Percentiles rank a stretch among this genome's conserved stretches.
Evolutionary conservation across 1,140 invertebrate genomes (phyloP).

Genomic region (Stegodyphus mimosarum): DNA sequence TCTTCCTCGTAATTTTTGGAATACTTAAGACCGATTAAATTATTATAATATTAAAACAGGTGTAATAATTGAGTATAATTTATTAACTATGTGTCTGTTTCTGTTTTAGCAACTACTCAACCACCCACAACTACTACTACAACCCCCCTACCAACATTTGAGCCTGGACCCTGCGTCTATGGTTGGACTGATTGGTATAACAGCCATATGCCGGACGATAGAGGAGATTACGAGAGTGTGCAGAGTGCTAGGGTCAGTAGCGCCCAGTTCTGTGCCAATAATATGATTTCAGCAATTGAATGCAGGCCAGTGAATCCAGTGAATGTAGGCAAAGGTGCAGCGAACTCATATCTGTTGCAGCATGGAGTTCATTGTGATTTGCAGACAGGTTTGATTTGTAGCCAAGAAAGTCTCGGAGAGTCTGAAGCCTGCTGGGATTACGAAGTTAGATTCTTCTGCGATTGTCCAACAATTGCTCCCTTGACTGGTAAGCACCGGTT

Average conservation of each 20-base stretch:
- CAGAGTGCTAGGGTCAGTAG: constrained; percentile 34
- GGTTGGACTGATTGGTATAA: constrained; percentile 67
- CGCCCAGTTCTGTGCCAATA: constrained; percentile 65
- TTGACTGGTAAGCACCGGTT: constrained; percentile 24
- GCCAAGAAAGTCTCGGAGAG: not conserved
- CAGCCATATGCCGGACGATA: constrained; percentile 63
- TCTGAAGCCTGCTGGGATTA: constrained; percentile 67
- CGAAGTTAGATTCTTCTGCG: constrained; percentile 69
- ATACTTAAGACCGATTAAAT: too few relatives aligned
- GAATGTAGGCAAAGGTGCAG: constrained; percentile 43
- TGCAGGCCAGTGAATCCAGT: constrained; percentile 64
- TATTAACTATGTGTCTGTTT: too few relatives aligned
- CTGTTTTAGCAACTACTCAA: too few relatives aligned
- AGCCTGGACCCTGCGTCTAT: constrained; percentile 56
- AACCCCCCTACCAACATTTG: constrained; percentile 4
- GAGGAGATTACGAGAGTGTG: constrained; percentile 53
- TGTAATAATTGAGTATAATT: too few relatives aligned
- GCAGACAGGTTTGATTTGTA: constrained; percentile 62
- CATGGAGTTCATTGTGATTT: constrained; percentile 65
- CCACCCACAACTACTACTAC: not conserved
- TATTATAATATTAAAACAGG: too few relatives aligned
- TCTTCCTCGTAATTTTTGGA: too few relatives aligned
- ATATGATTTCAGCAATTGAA: constrained; percentile 66
- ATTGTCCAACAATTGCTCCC: constrained; percentile 64
- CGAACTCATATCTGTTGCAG: constrained; percentile 63